Evolutionary conservation across 2,113 vertebrate genomes (phyloP), one percentile per base, ranked within the genome.

Genomic region (Corythaixoides concolor): DNA sequence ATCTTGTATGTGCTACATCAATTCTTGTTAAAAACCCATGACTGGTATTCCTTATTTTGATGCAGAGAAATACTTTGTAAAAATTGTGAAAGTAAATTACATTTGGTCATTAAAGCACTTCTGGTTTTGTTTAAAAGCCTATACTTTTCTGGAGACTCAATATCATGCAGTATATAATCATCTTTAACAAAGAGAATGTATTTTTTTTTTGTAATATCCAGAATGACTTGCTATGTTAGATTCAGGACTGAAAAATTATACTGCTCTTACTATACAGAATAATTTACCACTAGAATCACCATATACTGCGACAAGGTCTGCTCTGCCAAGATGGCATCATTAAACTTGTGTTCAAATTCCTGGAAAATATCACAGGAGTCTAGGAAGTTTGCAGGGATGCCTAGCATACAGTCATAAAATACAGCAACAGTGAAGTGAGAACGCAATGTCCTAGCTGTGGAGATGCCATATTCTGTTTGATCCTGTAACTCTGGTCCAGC

Each of bases 301-400:
- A 41, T 37, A 37, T n/a, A 70, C 27, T 33, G 37, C 52, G 80
- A 60, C 79, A 60, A 76, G 15, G 15, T 47, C 58, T 73, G 23
- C 27, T 88, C 43, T 90, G 62, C 53, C 91, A 93, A 90, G 76
- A 35, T 14, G 39, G 6, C n/a, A 67, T 58, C 73, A 79, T 60
- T 95, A 50, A 91, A 90, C n/a, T 73, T 78, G 72, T 88, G 27
- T 73, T 88, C n/a, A 75, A 26, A 62, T 89, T 96, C 82, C 47
- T 77, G 39, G 78, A 90, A 93, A 62, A 88, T 58, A 53, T 92
- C 50, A 56, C 55, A 50, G 20, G 24, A 80, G 16, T 60, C 35
- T 87, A 63, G n/a, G 77, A 95, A 69, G 56, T 55, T 69, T 94
- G 35, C 63, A 76, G 73, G 52, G 20, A 39, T 68, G 68, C 9